Base-by-base conservation (phyloP, 2,888 invertebrate species). In the Drosophila tanythrix region DNA sequence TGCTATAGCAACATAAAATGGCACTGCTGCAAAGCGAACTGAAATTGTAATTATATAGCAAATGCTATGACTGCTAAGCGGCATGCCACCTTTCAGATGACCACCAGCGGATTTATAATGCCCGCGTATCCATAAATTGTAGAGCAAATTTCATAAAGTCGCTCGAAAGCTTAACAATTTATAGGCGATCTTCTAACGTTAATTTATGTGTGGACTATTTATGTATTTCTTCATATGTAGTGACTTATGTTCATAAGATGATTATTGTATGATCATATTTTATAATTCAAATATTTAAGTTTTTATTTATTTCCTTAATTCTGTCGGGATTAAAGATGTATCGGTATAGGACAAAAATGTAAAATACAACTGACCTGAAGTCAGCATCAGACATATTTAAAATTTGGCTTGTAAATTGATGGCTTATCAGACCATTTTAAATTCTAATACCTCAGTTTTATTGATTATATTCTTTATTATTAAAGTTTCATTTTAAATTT, bases 11-110 rank as follows among this genome's bases (percentile, higher is more conserved):
- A 67, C 63, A 75, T 55, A 75, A 80, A 72, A 73, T 76, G 76
- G 60, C 76, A 66, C 68, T 71, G 68, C 76, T 73, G 82, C 88
- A 79, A 74, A 81, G 83, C 83, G 81, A 70, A 79, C 79, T 62
- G 52, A 86, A 89, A 83, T 79, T 83, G 84, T 81, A 89, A 84
- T 84, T 84, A 87, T 89, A 82, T 87, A 81, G 87, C 87, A 73
- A 78, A 83, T 86, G 76, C 71, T 33, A 62, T 67, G 76, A 51
- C 70, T 66, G 61, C 71, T 70, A 65, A 70, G 59, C 62, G 43
- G 57, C 52, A 43, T 35, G 53, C 59, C 70, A 63, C 76, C 71
- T 58, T 80, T 71, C 31, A 62, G 66, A 50, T 67, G 80, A 75
- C 80, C 77, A 67, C 76, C 74, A 75, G 51, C 77, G 60, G 62